phyloP scores from a whole-genome alignment of 1,140 invertebrate genomes.

The Drosophila busckii region DNA sequence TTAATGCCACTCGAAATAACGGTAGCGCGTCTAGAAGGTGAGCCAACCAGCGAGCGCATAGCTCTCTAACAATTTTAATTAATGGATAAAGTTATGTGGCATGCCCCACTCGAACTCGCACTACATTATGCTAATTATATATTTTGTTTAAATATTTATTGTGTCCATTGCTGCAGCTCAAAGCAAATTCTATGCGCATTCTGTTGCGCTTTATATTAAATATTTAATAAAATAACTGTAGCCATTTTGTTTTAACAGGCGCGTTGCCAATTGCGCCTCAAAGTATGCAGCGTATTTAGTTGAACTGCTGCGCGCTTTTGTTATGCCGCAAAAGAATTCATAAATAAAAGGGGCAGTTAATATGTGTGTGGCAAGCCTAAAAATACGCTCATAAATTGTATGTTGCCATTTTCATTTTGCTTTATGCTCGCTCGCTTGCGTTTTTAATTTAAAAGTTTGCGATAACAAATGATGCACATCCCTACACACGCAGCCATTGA shows the following conservation, averaged over 20 bases:
- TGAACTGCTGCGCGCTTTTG: too few species aligned
- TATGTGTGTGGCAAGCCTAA: slow-evolving; percentile 53
- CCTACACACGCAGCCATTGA: slow-evolving; percentile 19
- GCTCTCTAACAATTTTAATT: slow-evolving; percentile 70
- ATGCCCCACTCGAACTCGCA: slow-evolving; percentile 34
- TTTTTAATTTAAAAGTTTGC: slow-evolving; percentile 76
- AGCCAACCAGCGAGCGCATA: slow-evolving; percentile 51
- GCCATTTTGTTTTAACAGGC: not conserved
- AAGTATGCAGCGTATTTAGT: slow-evolving; percentile 48
- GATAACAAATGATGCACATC: slow-evolving; percentile 75
- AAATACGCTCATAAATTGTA: slow-evolving; percentile 60
- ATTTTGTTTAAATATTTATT: slow-evolving; percentile 48
- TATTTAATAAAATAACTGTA: too few species aligned
- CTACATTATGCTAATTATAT: slow-evolving; percentile 23
- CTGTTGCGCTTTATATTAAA: not conserved
- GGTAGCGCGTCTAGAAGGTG: not conserved
- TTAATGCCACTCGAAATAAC: slow-evolving; percentile 46
- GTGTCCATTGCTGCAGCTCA: slow-evolving; percentile 5
- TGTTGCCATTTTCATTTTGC: slow-evolving; percentile 12
- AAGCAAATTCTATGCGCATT: slow-evolving; percentile 16
- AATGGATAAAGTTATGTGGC: slow-evolving; percentile 69
- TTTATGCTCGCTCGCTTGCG: slow-evolving; percentile 10
- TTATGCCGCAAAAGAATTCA: slow-evolving; percentile 55
- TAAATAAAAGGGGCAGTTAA: slow-evolving; percentile 58
- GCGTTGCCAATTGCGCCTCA: not conserved